Conservation (phyloP, 2,888 invertebrate genomes). For the Ceramica pisi region DNA sequence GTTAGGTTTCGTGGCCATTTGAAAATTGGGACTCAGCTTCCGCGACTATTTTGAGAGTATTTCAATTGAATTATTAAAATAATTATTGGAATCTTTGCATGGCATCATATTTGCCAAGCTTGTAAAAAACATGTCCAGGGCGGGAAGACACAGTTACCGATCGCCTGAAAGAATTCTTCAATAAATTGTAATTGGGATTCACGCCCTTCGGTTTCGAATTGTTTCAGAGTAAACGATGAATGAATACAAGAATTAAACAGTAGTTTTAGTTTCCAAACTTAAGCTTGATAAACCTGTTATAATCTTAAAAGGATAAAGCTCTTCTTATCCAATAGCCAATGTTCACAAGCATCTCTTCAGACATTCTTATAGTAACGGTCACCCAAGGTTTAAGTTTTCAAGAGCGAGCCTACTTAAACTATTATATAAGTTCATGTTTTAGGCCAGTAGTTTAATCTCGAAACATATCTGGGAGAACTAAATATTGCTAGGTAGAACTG, state of each 20-base stretch:
- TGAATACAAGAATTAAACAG: not conserved
- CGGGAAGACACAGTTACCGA: too few relatives aligned
- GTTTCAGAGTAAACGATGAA: not conserved
- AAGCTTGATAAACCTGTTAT: not conserved
- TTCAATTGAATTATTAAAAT: not conserved
- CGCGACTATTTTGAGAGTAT: not conserved
- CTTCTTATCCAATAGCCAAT: not conserved
- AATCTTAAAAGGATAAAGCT: not conserved
- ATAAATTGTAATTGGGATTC: not conserved
- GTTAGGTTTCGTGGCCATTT: conserved; percentile 6
- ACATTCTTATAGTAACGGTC: not conserved
- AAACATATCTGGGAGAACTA: not conserved
- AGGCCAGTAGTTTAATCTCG: not conserved
- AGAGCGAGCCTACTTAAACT: conserved; percentile 19
- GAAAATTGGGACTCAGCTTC: conserved; percentile 3
- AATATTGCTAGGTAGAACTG: not conserved
- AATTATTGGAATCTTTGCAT: too few relatives aligned
- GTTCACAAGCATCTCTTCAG: not conserved
- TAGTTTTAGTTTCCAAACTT: not conserved
- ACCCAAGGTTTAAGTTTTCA: conserved; percentile 1
- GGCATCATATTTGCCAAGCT: not conserved
- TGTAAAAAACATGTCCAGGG: not conserved
- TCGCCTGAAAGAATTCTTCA: too few relatives aligned
- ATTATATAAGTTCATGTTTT: conserved; percentile 11
- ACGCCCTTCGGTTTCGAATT: not conserved